These are phyloP conservation scores for Leucoma salicis DNA, from an alignment of 2,888 invertebrate species.

Conservation along the genomic window DNA sequence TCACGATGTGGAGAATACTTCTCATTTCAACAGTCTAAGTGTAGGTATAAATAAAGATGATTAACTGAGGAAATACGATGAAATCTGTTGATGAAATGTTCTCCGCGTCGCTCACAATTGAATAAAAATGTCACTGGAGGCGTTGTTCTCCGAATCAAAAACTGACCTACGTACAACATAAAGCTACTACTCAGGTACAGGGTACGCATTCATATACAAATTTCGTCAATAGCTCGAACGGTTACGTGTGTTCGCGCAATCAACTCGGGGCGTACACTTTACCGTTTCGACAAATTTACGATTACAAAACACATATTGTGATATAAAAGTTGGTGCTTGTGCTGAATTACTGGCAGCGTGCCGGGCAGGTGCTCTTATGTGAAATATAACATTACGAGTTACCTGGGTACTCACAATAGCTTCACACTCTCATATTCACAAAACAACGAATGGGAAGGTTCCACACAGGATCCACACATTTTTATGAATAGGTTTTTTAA, in stretches of 20 bases:
- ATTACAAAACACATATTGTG: conserved; percentile 80
- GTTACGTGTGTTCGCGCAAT: conserved; percentile 20
- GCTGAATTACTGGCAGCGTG: conserved; percentile 81
- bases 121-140: conserved; percentile 49
- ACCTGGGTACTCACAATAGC: conserved; percentile 68
- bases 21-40: conserved; percentile 17
- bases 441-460: conserved; percentile 44
- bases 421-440: conserved; percentile 57
- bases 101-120: conserved; percentile 49
- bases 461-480: conserved; percentile 8
- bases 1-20: conserved; percentile 53
- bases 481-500: too few relatives aligned
- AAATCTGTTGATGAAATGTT: conserved; percentile 39
- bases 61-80: too few relatives aligned
- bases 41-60: conserved; percentile 29
- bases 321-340: conserved; percentile 81
- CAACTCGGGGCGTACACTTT: conserved; percentile 56
- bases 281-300: conserved; percentile 76
- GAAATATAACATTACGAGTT: conserved; percentile 75
- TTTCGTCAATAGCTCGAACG: conserved; percentile 21
- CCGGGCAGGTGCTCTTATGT: conserved; percentile 81
- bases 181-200: conserved; percentile 76
- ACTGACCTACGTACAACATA: conserved; percentile 77
- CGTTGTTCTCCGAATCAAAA: conserved; percentile 53
- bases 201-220: conserved; percentile 48